Conservation (phyloP, 2,797 vertebrate species). For the Channallabes apus region DNA sequence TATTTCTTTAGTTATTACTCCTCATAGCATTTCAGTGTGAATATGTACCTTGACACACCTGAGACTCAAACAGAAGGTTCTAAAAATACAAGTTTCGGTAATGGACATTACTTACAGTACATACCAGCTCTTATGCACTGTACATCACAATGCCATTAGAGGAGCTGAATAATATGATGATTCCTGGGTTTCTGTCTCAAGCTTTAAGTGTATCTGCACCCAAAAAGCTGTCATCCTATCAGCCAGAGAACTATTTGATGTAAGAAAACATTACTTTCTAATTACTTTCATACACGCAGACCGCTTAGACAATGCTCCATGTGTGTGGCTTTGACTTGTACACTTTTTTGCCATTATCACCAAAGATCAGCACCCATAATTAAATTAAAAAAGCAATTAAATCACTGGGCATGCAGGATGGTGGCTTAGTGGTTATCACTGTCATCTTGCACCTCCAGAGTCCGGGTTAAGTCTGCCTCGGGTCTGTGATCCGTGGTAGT, state of each 20-base stretch:
- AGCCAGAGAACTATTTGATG: background rate
- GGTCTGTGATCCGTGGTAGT: too few relatives aligned
- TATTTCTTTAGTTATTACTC: background rate
- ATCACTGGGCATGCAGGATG: too few relatives aligned
- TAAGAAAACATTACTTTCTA: conserved; percentile 23
- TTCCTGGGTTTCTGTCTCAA: conserved; percentile 4
- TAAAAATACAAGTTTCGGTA: background rate
- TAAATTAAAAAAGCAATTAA: too few relatives aligned
- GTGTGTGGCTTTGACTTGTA: background rate
- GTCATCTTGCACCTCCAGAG: too few relatives aligned
- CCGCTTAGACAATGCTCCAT: conserved; percentile 15
- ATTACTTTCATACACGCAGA: conserved; percentile 3
- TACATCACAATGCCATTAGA: conserved; percentile 32
- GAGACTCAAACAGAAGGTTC: background rate
- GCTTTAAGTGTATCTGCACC: conserved; percentile 14
- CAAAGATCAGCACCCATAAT: background rate
- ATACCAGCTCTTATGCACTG: conserved; percentile 14
- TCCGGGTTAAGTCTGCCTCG: too few relatives aligned
- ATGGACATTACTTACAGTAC: background rate
- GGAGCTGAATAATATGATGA: conserved; percentile 33
- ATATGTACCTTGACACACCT: background rate
- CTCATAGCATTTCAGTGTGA: background rate
- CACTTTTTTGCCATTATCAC: background rate
- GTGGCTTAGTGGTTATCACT: too few relatives aligned
- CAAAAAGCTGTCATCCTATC: conserved; percentile 19